Evolutionary conservation across 2,888 invertebrate genomes (phyloP), one percentile per base, ranked within the genome.

Genomic region (Netelia melanura): DNA sequence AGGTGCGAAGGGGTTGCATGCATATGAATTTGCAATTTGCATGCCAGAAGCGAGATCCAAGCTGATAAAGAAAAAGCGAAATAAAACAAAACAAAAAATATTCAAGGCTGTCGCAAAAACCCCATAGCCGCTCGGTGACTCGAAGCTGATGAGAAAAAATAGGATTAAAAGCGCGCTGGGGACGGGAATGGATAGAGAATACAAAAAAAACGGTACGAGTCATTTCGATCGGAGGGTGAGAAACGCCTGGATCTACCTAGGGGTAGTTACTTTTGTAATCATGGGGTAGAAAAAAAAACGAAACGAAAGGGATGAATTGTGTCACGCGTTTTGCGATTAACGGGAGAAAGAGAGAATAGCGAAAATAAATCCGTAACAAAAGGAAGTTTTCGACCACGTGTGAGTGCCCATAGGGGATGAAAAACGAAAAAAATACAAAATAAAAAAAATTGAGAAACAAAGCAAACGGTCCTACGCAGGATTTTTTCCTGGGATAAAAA

Each of bases 11-110:
- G 54, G 52, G 38, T 67, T 17, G 21, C 75, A 64, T 79, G 83
- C 75, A 83, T 83, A 64, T 75, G 75, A 75, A 83, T 83, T 65
- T 58, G 52, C 38, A 58, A 80, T 83, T 83, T 83, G 75, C 79
- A 83, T 70, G 79, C 62, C 48, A 25, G 78, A 62, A 78, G 38
- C 54, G 62, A 78, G 54, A 78, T n/a, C 17, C 21, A 43, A 11
- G 38, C 17, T 11, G 58, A 68, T 25, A 54, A 30, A 11, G 30
- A 65, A 14, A 38, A 1, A 10, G 17, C 17, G 17, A 17, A 17
- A 17, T 17, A 21, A 52, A 25, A 23, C 21, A 14, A 54, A 54
- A 48, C 10, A 14, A 48, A 30, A 30, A 2, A 30, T 3, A 30
- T 30, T 30, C 30, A 30, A 48, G 48, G 9, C 11, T 48, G 10